A percentile compares a stretch with the other conserved stretches of the same genome.
These are phyloP conservation scores for Sphaerophoria rueppellii DNA, from an alignment of 2,888 invertebrate genomes.

Conservation along the genomic window DNA sequence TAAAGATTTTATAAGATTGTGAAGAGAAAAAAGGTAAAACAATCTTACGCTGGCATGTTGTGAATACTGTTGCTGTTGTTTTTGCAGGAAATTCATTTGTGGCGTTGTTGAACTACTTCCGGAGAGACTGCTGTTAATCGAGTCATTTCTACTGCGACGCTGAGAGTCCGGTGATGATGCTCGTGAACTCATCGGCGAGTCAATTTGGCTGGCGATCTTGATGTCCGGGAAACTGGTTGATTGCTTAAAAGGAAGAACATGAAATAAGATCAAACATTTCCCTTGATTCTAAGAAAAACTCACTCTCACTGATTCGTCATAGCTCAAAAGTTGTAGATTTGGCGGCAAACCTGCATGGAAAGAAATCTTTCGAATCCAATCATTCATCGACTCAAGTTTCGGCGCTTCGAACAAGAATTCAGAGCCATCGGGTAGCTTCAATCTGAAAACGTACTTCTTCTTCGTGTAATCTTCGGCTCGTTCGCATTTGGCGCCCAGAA, in stretches of 20 bases:
- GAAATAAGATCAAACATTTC: background rate
- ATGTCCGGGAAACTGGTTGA: constrained; percentile 81
- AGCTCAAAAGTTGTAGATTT: constrained; percentile 92
- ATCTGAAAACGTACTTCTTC: constrained; percentile 95
- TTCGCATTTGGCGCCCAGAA: constrained; percentile 90
- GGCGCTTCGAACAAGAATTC: constrained; percentile 95
- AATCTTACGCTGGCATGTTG: constrained; percentile 68
- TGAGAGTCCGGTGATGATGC: constrained; percentile 84
- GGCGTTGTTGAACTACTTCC: constrained; percentile 82
- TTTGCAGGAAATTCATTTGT: constrained; percentile 84
- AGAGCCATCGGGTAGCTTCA: constrained; percentile 94
- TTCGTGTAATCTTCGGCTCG: constrained; percentile 97
- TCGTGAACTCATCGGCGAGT: constrained; percentile 84
- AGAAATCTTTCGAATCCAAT: constrained; percentile 95
- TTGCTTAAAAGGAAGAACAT: constrained; percentile 76
- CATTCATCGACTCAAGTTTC: constrained; percentile 89
- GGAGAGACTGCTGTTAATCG: constrained; percentile 79
- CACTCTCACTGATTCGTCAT: constrained; percentile 87
- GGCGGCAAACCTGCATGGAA: constrained; percentile 97
- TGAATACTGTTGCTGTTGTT: constrained; percentile 77
- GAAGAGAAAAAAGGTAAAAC: background rate
- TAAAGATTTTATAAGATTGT: background rate
- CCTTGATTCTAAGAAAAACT: background rate
- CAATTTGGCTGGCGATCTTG: constrained; percentile 81
- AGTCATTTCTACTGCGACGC: constrained; percentile 80